Base-by-base conservation (phyloP, 2,888 invertebrate genomes). In the Nomada ruficornis region DNA sequence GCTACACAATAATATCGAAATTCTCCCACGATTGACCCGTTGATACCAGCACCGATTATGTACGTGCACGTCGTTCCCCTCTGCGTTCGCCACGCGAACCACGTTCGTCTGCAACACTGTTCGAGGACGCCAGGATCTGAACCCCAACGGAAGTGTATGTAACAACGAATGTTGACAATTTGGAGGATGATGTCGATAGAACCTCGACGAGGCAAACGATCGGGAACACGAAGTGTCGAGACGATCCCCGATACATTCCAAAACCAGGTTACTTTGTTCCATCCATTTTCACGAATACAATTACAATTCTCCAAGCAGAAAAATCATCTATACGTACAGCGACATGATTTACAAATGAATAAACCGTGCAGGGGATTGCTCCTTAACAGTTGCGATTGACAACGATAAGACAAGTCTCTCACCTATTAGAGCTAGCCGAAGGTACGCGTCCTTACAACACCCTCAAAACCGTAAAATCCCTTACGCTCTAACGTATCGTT, bases 391-490 rank as follows among this genome's bases (percentile, higher is more conserved):
- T 26, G 13, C 18, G 36, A 10, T 55, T 57, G 5, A 5, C 7
- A 23, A 57, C 50, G 42, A 67, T 18, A 36, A 42, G 13, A 7
- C 23, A 57, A 23, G 62, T 44, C 44, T 52, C 80, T 82, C 75
- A 82, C 81, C 81, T 82, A 47, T 11, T 47, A 62, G 71, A 65
- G 52, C 42, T 44, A 47, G 36, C 52, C 67, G 50, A 20, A 50
- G 67, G 44, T 23, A 26, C 62, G 36, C 47, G 65, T 67, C 36
- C 54, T 62, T 52, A 36, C 23, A 42, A 57, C 69, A 59, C 69
- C 52, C 57, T 73, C 23, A 55, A 42, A n/a, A 42, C 60, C n/a
- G 63, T 71, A 10, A 44, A 26, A 55, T 68, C 62, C 20, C 9
- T 42, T 55, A n/a, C 52, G 57, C 52, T 55, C 42, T 57, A 2